Evolutionary conservation across 2,113 vertebrate genomes (phyloP).

Genomic region (Halichoeres trimaculatus): DNA sequence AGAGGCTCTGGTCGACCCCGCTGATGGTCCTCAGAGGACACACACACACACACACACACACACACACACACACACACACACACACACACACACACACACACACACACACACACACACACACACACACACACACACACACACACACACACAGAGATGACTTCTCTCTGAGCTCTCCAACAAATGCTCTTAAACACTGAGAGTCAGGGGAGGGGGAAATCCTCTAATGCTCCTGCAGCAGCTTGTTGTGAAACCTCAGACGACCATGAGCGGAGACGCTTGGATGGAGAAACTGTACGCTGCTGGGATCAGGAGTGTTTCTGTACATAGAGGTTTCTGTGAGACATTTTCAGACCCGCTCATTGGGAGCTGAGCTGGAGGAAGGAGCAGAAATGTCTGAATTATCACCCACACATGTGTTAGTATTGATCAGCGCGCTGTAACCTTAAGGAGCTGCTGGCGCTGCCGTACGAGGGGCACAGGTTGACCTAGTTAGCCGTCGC

Average conservation of each 20-base stretch:
- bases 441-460: slow-evolving; percentile 21
- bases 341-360: background rate
- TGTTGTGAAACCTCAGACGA: slow-evolving; percentile 49
- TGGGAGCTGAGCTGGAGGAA: background rate
- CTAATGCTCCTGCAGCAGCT: slow-evolving; percentile 39
- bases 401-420: no score
- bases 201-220: slow-evolving; percentile 28
- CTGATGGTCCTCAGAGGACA: slow-evolving; percentile 68
- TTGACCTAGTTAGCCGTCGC: slow-evolving; percentile 62
- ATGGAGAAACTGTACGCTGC: background rate
- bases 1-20: slow-evolving; percentile 44
- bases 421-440: slow-evolving; percentile 21
- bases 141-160: slow-evolving; percentile 69
- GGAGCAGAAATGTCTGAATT: background rate
- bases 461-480: slow-evolving; percentile 41
- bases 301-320: background rate
- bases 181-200: slow-evolving; percentile 58
- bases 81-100: no score
- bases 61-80: no score
- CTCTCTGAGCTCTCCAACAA: slow-evolving; percentile 63
- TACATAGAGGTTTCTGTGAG: no score
- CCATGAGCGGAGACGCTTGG: slow-evolving; percentile 14
- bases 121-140: no score
- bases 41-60: no score
- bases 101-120: no score